Percentiles rank a stretch among this genome's conserved stretches.
These are phyloP conservation scores for Polydrusus pterygomalis DNA, from an alignment of 2,888 invertebrate genomes.

Conservation along the genomic window DNA sequence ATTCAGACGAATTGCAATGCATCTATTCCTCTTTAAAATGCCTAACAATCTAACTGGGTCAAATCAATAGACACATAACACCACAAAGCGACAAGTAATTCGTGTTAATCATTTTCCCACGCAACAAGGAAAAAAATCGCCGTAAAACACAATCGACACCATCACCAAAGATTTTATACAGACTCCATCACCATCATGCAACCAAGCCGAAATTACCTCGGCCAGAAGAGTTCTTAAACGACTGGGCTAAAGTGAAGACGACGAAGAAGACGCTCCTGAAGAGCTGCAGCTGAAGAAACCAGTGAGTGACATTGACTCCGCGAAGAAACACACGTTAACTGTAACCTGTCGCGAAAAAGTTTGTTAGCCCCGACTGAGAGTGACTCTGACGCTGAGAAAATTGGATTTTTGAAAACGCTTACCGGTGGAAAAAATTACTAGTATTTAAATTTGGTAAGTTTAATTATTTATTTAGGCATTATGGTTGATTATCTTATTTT, in stretches of 20 bases:
- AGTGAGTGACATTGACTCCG: slow-evolving; percentile 69
- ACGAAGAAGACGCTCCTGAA: slow-evolving; percentile 55
- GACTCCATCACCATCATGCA: slow-evolving; percentile 39
- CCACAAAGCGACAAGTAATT: slow-evolving; percentile 21
- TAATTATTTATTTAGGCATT: no score
- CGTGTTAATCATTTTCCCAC: slow-evolving; percentile 46
- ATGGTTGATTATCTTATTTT: no score
- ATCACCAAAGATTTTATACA: slow-evolving; percentile 24
- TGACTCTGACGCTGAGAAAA: background rate
- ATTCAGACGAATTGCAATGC: no score
- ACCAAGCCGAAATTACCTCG: slow-evolving; percentile 21
- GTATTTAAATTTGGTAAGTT: slow-evolving; percentile 9
- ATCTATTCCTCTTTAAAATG: background rate
- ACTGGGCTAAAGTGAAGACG: slow-evolving; percentile 43
- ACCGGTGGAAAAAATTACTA: background rate
- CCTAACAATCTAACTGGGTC: slow-evolving; percentile 24
- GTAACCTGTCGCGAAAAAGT: slow-evolving; percentile 52
- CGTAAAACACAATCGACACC: slow-evolving; percentile 45
- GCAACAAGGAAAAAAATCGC: slow-evolving; percentile 44
- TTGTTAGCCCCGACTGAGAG: slow-evolving; percentile 44
- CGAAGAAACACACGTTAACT: slow-evolving; percentile 59
- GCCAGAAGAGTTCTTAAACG: slow-evolving; percentile 41
- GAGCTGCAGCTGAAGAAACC: slow-evolving; percentile 52
- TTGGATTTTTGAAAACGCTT: background rate
- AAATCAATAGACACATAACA: slow-evolving; percentile 49